phyloP scores from a whole-genome alignment of 2,888 invertebrate genomes.

The Candidula unifasciata region DNA sequence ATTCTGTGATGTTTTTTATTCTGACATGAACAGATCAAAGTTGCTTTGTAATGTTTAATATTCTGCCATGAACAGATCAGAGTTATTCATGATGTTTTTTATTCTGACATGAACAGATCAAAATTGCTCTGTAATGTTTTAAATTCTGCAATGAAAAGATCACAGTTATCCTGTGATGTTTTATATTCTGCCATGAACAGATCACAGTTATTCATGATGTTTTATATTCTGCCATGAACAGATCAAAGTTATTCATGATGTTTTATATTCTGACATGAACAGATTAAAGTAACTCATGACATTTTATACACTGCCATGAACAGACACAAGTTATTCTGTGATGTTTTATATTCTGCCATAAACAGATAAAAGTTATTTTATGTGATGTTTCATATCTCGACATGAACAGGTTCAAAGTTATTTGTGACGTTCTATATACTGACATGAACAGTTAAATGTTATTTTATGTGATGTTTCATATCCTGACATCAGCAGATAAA shows the following conservation, averaged over 20 bases:
- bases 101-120: no score
- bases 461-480: constrained; percentile 56
- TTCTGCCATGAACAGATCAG: constrained; percentile 18
- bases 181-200: constrained; percentile 30
- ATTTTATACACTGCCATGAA: no score
- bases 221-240: constrained; percentile 38
- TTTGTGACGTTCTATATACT: no score
- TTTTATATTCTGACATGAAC: no score
- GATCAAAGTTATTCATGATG: background rate
- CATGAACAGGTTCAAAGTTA: background rate
- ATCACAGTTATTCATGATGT: constrained; percentile 13
- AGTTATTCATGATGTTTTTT: background rate
- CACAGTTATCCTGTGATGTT: no score
- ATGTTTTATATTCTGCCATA: no score
- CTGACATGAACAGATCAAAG: constrained; percentile 21
- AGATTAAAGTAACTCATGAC: no score
- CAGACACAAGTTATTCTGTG: constrained; percentile 73
- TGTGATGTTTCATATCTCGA: constrained; percentile 17
- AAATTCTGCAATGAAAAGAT: constrained; percentile 17
- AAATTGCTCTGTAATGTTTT: no score
- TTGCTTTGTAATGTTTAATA: background rate
- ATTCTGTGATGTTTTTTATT: constrained; percentile 55
- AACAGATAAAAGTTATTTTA: background rate
- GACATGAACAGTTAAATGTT: constrained; percentile 73
- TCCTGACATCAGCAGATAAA: constrained; percentile 19